Base-by-base conservation (phyloP, 2,797 vertebrate genomes). In the Alca torda region DNA sequence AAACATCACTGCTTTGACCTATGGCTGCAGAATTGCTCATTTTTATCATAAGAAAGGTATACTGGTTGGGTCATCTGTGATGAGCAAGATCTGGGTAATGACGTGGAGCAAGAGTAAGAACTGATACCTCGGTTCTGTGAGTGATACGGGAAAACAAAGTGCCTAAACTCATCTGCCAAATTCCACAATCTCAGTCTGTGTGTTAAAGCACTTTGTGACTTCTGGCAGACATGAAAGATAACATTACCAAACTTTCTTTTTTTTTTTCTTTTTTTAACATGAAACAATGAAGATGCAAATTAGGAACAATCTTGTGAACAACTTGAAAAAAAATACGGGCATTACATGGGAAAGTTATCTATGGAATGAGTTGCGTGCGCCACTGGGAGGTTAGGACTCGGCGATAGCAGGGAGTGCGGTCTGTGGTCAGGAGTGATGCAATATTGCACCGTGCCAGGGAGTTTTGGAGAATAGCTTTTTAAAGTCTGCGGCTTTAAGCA, bases 401-500 rank as follows among this genome's bases (percentile, higher is more conserved):
- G 25, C 39, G 45, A n/a, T 0, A 64, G 33, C 48, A 20, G 3
- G 28, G 54, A 72, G 25, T 75, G 25, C 39, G 63, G 37, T 16
- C n/a, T 51, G 28, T 41, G 23, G 41, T 80, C 31, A 35, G 37
- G 14, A 68, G 30, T 31, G 53, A 45, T 46, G 57, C 39, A 64
- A 57, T 6, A 4, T 39, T 63, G 10, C 18, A 43, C 19, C 0
- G 0, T 51, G 48, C 30, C 37, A 60, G 23, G 16, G 78, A 53
- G 45, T 39, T 39, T 39, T 39, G 39, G 39, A 39, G 39, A 39
- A 39, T 39, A 39, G 39, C 39, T 39, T 39, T 39, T 39, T 39
- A 39, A 39, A 39, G 39, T 78, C 43, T 2, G 11, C 0, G 2
- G 25, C 25, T 94, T 91, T 64, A 75, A 90, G 48, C 12, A 45